Conservation (phyloP, 2,797 vertebrate species). For the Chromis chromis region DNA sequence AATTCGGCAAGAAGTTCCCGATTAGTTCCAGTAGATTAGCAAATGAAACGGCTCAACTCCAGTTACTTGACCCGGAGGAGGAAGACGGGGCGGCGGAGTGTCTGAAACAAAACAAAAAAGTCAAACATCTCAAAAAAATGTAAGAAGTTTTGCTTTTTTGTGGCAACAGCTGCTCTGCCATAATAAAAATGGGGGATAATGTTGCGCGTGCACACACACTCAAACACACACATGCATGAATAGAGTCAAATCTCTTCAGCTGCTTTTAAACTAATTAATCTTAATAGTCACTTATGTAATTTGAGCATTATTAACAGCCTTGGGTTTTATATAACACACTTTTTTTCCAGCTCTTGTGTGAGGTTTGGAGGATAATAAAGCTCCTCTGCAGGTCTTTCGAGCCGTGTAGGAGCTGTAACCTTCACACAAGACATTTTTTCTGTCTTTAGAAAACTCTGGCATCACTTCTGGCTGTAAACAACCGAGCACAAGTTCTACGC, state of each 20-base stretch:
- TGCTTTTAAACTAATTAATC: neutral
- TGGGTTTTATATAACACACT: too few species aligned
- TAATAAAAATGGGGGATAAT: too few species aligned
- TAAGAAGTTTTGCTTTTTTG: too few species aligned
- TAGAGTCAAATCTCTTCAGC: neutral
- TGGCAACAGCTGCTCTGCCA: too few species aligned
- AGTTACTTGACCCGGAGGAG: constrained; percentile 30
- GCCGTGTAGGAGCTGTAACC: neutral
- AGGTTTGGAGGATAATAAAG: neutral
- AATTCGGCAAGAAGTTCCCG: constrained; percentile 34
- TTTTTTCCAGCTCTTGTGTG: too few species aligned
- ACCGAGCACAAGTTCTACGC: neutral
- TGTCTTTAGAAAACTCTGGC: neutral
- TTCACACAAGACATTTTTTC: neutral
- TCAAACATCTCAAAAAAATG: too few species aligned
- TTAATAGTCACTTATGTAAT: neutral
- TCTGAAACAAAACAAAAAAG: neutral
- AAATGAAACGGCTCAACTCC: constrained; percentile 36
- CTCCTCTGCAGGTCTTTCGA: neutral
- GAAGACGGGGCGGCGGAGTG: constrained; percentile 1
- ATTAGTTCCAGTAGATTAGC: constrained; percentile 65
- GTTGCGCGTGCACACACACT: too few species aligned
- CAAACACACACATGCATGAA: neutral
- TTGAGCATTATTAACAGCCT: neutral
- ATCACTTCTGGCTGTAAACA: neutral